Conservation (phyloP, 2,888 invertebrate species). For the Tipula lateralis region DNA sequence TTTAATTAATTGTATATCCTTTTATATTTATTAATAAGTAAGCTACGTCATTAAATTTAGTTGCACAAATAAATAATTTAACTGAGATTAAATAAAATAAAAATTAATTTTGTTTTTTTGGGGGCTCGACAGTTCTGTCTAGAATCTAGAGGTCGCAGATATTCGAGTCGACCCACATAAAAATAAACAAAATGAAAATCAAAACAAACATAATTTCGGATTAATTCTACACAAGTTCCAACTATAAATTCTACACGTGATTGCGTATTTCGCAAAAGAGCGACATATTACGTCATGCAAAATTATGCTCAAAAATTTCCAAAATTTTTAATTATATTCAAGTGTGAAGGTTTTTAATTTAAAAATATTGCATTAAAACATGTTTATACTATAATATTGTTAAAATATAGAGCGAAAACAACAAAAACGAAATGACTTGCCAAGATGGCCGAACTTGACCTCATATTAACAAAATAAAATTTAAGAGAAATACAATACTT, state of each 20-base stretch:
- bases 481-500: background rate
- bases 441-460: background rate
- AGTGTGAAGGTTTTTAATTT: background rate
- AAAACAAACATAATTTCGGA: background rate
- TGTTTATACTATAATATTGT: background rate
- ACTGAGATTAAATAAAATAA: background rate
- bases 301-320: background rate
- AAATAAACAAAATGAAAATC: slow-evolving; percentile 20
- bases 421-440: background rate
- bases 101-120: background rate
- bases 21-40: no score
- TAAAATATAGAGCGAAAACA: background rate
- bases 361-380: background rate
- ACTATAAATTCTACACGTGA: background rate
- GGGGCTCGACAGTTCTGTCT: background rate
- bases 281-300: background rate
- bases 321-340: background rate
- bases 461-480: background rate
- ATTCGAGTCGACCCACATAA: slow-evolving; percentile 29
- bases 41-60: background rate
- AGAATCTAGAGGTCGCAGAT: background rate
- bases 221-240: background rate
- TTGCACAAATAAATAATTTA: background rate
- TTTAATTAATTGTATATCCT: no score
- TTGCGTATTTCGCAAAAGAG: background rate